These are phyloP conservation scores for Papilio aristodemus DNA, from an alignment of 1,140 invertebrate species.

Conservation along the genomic window DNA sequence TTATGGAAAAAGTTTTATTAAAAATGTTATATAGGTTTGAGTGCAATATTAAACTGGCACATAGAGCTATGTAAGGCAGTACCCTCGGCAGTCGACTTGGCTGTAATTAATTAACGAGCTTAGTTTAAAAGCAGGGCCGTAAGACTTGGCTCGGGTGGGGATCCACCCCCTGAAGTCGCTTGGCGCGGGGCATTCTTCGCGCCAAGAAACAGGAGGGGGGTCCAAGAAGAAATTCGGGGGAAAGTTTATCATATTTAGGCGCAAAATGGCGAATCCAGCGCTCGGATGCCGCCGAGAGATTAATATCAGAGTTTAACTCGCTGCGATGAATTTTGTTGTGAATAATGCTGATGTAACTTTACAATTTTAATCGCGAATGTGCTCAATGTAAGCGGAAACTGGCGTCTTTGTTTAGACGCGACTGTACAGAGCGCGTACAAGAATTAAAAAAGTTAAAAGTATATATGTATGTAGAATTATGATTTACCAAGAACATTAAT, in stretches of 20 bases:
- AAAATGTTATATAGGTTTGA: slow-evolving; percentile 24
- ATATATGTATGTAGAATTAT: too few relatives aligned
- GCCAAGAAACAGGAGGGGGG: slow-evolving; percentile 63
- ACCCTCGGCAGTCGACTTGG: slow-evolving; percentile 74
- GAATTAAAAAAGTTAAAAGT: neutral
- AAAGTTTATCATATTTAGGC: slow-evolving; percentile 81
- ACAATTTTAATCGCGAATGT: slow-evolving; percentile 55
- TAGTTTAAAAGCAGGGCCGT: slow-evolving; percentile 80
- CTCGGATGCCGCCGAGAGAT: slow-evolving; percentile 75
- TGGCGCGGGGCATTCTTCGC: slow-evolving; percentile 55
- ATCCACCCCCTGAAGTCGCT: slow-evolving; percentile 46
- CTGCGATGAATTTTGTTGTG: slow-evolving; percentile 73
- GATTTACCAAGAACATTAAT: too few relatives aligned
- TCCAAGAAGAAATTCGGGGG: slow-evolving; percentile 75
- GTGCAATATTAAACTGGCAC: slow-evolving; percentile 72
- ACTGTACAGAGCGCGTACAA: neutral
- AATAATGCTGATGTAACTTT: slow-evolving; percentile 72
- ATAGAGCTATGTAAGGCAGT: slow-evolving; percentile 72
- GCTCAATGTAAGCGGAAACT: slow-evolving; percentile 25
- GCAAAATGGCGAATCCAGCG: slow-evolving; percentile 80
- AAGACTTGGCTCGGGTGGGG: slow-evolving; percentile 70
- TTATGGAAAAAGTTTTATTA: slow-evolving; percentile 13
- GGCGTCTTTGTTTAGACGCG: slow-evolving; percentile 4
- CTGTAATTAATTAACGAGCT: slow-evolving; percentile 81
- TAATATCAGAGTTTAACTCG: slow-evolving; percentile 79